Evolutionary conservation across 2,797 vertebrate species (phyloP).

Genomic region (Paramormyrops hopkinsi): DNA sequence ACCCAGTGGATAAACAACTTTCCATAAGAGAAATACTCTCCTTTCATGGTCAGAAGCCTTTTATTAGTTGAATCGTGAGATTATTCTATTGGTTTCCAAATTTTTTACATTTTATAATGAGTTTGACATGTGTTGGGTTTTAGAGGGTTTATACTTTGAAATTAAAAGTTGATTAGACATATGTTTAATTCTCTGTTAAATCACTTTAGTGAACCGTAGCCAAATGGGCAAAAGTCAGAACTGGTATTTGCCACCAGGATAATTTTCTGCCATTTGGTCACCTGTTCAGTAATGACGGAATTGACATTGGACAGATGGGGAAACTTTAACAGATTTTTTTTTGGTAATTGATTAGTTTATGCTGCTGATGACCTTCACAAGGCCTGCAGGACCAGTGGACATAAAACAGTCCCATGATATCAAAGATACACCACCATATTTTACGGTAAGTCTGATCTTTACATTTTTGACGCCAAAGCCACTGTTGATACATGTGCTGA

Average conservation of each 20-base stretch:
- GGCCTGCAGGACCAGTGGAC: slow-evolving; percentile 1
- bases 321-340: background rate
- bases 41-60: background rate
- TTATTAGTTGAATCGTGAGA: background rate
- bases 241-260: background rate
- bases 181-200: background rate
- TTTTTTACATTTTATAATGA: background rate
- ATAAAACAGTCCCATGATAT: background rate
- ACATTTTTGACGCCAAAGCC: background rate
- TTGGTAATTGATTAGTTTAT: background rate
- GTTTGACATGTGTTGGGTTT: background rate
- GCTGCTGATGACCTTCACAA: slow-evolving; percentile 1
- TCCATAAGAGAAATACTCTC: background rate
- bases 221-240: background rate
- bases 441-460: background rate
- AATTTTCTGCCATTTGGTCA: slow-evolving; percentile 6
- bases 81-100: background rate
- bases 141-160: background rate
- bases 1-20: background rate
- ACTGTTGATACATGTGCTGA: background rate
- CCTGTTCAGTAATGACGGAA: background rate
- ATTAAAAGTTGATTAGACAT: background rate
- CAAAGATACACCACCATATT: background rate
- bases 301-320: background rate
- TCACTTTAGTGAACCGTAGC: background rate